Base-by-base conservation (phyloP, 2,797 vertebrate species). In the Schizothorax lantsangensis region DNA sequence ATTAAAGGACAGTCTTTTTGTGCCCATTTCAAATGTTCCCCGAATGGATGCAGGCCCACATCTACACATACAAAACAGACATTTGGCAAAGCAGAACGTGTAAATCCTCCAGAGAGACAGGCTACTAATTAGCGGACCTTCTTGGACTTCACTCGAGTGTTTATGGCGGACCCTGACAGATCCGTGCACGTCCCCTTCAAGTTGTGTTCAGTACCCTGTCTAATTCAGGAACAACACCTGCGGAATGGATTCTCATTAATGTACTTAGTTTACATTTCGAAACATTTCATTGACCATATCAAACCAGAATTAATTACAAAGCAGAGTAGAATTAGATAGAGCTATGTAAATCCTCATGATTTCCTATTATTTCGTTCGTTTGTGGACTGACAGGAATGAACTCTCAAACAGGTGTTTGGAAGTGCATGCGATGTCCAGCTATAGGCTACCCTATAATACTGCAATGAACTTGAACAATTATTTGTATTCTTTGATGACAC, bases 81-180 rank as follows among this genome's bases (percentile, higher is more conserved):
- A 75, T 88, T 88, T 90, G 88, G 88, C 89, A 90, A 38, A 14
- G 43, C 69, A 21, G 36, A 64, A 87, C 52, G 88, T 88, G 88
- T 66, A 84, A 85, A 86, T 77, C 68, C 81, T 88, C 84, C 69
- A 88, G 74, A 88, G 89, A 87, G 85, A 89, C 86, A 85, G 87
- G 84, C 88, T 85, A 89, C 79, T 88, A 80, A 90, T 88, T 90
- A 90, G 85, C 82, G 71, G 89, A 89, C 89, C 89, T 82, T 72
- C 86, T 88, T 69, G 84, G 83, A 87, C 47, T 81, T 80, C 49
- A 66, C 66, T 85, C 30, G 71, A 49, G 66, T 89, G 86, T 87
- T 87, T 84, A 57, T 77, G 38, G 30, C 79, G 38, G 84, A 79
- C 62, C 38, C 77, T 52, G 52, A 81, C 86, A 83, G 73, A 85